phyloP scores from a whole-genome alignment of 2,888 invertebrate species.

The Ormyrus thymus region DNA sequence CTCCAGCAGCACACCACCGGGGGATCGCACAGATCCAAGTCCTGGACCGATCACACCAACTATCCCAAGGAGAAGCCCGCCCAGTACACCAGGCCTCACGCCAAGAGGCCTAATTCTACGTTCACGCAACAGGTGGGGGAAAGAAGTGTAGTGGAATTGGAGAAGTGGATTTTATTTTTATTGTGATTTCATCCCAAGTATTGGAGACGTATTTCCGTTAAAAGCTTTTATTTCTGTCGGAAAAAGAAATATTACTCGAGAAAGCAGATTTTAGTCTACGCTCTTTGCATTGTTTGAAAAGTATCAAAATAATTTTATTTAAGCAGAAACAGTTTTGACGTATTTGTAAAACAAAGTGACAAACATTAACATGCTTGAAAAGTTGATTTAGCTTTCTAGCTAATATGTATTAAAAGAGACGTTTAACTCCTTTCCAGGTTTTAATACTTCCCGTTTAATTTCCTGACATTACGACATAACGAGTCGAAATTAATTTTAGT shows the following conservation, averaged over 20 bases:
- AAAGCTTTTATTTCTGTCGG: no score
- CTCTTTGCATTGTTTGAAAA: neutral
- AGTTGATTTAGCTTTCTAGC: conserved; percentile 31
- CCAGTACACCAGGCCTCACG: conserved; percentile 81
- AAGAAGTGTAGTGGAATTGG: neutral
- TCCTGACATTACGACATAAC: neutral
- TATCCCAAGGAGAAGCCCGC: conserved; percentile 82
- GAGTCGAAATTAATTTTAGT: conserved; percentile 1
- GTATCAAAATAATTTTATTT: neutral
- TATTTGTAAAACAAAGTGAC: neutral
- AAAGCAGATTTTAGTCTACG: neutral
- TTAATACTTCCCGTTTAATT: neutral
- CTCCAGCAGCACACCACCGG: conserved; percentile 67
- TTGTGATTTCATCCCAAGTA: neutral
- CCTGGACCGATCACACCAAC: conserved; percentile 84
- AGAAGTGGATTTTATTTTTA: neutral
- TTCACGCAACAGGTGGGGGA: conserved; percentile 72
- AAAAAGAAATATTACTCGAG: neutral
- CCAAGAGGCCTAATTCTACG: conserved; percentile 76
- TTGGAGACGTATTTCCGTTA: no score
- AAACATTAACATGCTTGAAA: conserved; percentile 15
- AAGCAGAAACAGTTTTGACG: conserved; percentile 5
- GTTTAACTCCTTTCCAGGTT: no score
- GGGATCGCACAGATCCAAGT: conserved; percentile 81
- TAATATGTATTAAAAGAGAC: neutral